Percentiles rank a stretch among this genome's conserved stretches.
Evolutionary conservation across 2,113 vertebrate species (phyloP).

Genomic region (Erythrolamprus reginae): DNA sequence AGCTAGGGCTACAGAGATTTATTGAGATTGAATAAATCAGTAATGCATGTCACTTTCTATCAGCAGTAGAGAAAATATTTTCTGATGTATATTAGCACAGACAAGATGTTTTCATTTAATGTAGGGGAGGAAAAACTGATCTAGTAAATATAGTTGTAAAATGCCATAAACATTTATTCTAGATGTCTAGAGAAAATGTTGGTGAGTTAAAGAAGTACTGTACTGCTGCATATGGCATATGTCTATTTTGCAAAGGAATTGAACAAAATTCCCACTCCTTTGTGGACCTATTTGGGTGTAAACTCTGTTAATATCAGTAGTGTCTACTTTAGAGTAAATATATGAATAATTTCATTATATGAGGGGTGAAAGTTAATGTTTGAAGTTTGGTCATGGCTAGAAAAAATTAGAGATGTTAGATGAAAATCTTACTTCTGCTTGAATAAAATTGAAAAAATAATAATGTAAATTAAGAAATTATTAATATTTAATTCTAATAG

Average conservation of each 20-base stretch:
- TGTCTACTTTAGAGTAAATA: slow-evolving; percentile 13
- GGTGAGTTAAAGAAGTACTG: slow-evolving; percentile 23
- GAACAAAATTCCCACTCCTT: slow-evolving; percentile 18
- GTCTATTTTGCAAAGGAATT: slow-evolving; percentile 32
- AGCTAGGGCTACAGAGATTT: slow-evolving; percentile 50
- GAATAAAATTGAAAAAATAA: slow-evolving; percentile 3
- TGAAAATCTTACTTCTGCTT: slow-evolving; percentile 18
- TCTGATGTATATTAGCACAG: slow-evolving; percentile 47
- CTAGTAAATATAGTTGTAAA: slow-evolving; percentile 26
- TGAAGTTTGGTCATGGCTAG: slow-evolving; percentile 6
- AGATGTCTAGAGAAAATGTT: neutral
- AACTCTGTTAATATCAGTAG: neutral
- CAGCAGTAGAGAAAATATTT: slow-evolving; percentile 51
- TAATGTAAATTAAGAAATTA: neutral
- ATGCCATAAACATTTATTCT: neutral
- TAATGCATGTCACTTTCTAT: slow-evolving; percentile 61
- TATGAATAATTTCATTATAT: neutral
- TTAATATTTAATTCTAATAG: neutral
- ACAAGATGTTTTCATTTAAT: slow-evolving; percentile 48
- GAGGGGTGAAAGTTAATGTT: slow-evolving; percentile 9
- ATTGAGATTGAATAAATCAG: slow-evolving; percentile 62
- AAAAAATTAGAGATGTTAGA: slow-evolving; percentile 23
- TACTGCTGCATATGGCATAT: slow-evolving; percentile 1
- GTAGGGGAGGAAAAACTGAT: neutral
- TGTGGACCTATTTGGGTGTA: neutral